These are phyloP conservation scores for Onychostoma macrolepis DNA, from an alignment of 2,113 vertebrate species.

Conservation along the genomic window DNA sequence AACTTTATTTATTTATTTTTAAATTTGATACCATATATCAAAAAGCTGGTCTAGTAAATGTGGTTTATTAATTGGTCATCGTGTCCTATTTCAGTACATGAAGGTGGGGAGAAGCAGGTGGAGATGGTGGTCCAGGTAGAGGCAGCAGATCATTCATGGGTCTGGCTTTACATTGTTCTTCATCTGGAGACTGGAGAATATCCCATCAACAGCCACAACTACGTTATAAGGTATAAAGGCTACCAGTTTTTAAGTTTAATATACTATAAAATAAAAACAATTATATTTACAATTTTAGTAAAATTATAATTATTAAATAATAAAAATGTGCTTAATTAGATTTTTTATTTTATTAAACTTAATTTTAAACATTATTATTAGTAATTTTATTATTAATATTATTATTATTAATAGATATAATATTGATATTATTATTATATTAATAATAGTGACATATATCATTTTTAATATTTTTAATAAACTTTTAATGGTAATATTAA, in stretches of 20 bases:
- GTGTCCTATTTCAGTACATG: conserved; percentile 77
- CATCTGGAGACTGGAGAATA: conserved; percentile 83
- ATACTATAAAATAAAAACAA: neutral
- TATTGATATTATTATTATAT: neutral
- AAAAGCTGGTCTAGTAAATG: conserved; percentile 9
- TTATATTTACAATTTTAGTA: neutral
- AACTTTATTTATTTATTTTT: neutral
- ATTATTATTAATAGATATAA: neutral
- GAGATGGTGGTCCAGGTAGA: conserved; percentile 89
- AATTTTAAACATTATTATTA: neutral
- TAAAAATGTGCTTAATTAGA: neutral
- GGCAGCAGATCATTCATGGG: conserved; percentile 79
- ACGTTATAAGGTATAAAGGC: conserved; percentile 85
- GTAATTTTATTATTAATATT: neutral
- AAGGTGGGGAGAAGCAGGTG: conserved; percentile 80
- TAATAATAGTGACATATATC: neutral
- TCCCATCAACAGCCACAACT: conserved; percentile 85
- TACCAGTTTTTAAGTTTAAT: neutral
- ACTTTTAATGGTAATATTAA: neutral
- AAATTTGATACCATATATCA: neutral
- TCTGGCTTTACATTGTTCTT: conserved; percentile 88
- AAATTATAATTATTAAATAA: neutral
- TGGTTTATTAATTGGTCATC: neutral
- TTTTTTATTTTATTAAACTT: no score
- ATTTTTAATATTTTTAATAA: neutral